These are phyloP conservation scores for Sylvia borin DNA, from an alignment of 2,797 vertebrate species.

Conservation along the genomic window DNA sequence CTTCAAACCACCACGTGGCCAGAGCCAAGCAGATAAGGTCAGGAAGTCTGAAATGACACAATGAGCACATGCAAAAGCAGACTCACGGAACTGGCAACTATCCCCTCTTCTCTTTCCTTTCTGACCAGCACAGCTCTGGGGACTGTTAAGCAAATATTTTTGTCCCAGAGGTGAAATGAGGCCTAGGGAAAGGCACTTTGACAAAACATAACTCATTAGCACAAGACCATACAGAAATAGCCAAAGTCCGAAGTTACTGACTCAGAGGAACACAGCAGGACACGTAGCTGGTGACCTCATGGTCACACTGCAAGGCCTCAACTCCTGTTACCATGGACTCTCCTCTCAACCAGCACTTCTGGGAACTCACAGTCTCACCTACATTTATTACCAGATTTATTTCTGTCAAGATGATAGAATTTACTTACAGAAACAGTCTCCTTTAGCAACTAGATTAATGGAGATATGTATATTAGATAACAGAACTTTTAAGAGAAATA, in stretches of 20 bases:
- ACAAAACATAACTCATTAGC: background rate
- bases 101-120: background rate
- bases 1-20: background rate
- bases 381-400: background rate
- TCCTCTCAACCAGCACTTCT: background rate
- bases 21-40: background rate
- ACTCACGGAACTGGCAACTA: background rate
- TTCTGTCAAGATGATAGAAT: background rate
- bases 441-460: background rate
- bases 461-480: background rate
- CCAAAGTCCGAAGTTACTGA: constrained; percentile 5
- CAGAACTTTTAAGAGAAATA: background rate
- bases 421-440: background rate
- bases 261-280: background rate
- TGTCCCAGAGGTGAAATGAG: background rate
- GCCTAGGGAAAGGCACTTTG: background rate
- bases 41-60: constrained; percentile 1
- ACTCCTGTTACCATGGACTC: background rate
- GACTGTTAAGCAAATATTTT: background rate
- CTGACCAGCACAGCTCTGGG: background rate
- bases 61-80: background rate
- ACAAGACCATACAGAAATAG: background rate
- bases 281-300: background rate
- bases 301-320: background rate
- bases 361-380: background rate